Evolutionary conservation across 2,888 invertebrate genomes (phyloP).

Genomic region (Sminthurinus aureus): DNA sequence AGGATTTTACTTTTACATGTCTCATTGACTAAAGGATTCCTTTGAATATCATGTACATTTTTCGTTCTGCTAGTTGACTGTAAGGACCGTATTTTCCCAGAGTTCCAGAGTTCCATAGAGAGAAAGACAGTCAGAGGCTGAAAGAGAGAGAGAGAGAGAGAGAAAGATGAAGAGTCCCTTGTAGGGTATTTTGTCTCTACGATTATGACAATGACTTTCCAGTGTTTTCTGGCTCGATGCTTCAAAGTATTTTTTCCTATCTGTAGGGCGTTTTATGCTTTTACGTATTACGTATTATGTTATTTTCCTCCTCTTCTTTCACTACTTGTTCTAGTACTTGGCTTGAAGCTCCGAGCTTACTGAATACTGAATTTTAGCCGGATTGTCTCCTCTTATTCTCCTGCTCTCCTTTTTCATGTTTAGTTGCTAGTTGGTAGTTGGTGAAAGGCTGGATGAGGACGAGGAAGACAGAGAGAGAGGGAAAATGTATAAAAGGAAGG

Average conservation of each 20-base stretch:
- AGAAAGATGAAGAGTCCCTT: background rate
- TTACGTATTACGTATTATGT: background rate
- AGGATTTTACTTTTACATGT: conserved; percentile 9
- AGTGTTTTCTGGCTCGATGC: conserved; percentile 21
- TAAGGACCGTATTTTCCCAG: too few relatives aligned
- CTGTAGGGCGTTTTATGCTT: conserved; percentile 17
- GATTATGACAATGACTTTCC: conserved; percentile 21
- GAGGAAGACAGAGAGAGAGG: background rate
- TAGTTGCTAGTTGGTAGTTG: too few relatives aligned
- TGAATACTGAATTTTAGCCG: background rate
- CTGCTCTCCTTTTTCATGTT: too few relatives aligned
- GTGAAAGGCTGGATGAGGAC: background rate
- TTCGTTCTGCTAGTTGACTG: too few relatives aligned
- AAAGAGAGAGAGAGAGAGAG: background rate
- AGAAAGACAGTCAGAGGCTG: background rate
- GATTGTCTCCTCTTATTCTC: background rate
- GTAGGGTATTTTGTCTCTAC: conserved; percentile 4
- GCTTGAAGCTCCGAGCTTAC: background rate
- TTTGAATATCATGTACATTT: background rate
- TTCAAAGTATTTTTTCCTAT: background rate
- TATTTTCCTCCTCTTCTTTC: too few relatives aligned
- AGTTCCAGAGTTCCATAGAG: too few relatives aligned
- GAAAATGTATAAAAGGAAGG: background rate
- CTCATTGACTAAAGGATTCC: background rate
- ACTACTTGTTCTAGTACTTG: too few relatives aligned